phyloP scores from a whole-genome alignment of 2,113 vertebrate species.

The Eulemur rufifrons region DNA sequence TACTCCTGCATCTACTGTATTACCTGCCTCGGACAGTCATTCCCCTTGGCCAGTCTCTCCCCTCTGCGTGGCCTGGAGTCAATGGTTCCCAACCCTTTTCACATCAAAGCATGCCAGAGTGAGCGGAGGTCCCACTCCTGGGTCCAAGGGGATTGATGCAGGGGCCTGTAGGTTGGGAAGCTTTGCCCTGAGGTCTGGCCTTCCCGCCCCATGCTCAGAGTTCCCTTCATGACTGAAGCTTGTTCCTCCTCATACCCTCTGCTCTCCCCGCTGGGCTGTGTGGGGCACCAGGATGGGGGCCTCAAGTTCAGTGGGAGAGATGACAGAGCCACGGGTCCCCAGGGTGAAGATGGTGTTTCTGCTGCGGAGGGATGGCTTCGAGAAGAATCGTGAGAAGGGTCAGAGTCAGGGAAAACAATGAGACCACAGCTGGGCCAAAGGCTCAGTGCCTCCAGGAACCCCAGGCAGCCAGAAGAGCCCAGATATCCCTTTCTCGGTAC shows the following conservation, averaged over 20 bases:
- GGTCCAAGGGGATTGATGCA: background rate
- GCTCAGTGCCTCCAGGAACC: background rate
- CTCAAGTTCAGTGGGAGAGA: conserved; percentile 91
- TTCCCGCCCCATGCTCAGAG: background rate
- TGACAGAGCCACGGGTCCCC: conserved; percentile 91
- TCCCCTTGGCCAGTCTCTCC: background rate
- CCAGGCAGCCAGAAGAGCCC: background rate
- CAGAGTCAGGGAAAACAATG: conserved; percentile 79
- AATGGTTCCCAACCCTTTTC: background rate
- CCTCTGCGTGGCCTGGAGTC: background rate
- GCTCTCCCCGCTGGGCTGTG: conserved; percentile 91
- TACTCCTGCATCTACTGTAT: background rate
- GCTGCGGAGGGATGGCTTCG: conserved; percentile 93
- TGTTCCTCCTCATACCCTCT: conserved; percentile 19
- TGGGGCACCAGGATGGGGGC: conserved; percentile 95
- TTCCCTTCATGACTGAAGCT: no score
- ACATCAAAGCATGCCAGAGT: background rate
- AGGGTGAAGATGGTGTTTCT: conserved; percentile 96
- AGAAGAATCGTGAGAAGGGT: conserved; percentile 91
- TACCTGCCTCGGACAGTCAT: background rate
- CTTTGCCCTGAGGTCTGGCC: background rate
- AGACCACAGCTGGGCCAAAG: background rate
- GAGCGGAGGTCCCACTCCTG: background rate
- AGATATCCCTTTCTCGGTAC: background rate
- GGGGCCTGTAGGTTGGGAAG: background rate